phyloP scores from a whole-genome alignment of 2,113 vertebrate species.

The Centropus unirufus region DNA sequence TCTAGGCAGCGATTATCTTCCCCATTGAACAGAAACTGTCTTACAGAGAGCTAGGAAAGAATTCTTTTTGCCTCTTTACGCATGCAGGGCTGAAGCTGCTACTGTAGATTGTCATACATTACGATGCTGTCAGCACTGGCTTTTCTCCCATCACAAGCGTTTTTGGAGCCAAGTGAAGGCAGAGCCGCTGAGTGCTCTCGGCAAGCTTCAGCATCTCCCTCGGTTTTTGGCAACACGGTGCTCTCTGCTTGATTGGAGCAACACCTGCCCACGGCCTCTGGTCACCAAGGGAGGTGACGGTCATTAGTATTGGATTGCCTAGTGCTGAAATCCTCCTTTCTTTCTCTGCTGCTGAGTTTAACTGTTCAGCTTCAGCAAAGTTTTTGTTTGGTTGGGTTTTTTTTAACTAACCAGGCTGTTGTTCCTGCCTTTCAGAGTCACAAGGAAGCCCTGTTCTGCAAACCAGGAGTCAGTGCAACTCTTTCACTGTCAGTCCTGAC shows the following conservation, averaged over 20 bases:
- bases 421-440: not conserved
- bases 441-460: not conserved
- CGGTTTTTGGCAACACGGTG: not conserved
- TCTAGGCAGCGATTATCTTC: not conserved
- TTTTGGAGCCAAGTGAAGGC: not conserved
- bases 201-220: not conserved
- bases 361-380: not conserved
- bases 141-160: not conserved
- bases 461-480: not conserved
- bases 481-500: fast-evolving
- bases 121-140: slow-evolving; percentile 31
- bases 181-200: not conserved
- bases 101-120: not conserved
- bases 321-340: not conserved
- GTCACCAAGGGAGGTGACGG: not conserved
- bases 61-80: not conserved
- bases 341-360: not conserved
- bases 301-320: not conserved
- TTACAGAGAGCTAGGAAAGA: slow-evolving; percentile 17
- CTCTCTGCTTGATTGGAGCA: not conserved
- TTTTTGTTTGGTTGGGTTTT: not conserved
- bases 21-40: not conserved
- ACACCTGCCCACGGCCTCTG: not conserved
- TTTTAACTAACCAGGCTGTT: not conserved
- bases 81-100: not conserved